Evolutionary conservation across 2,113 vertebrate genomes (phyloP), one percentile per base, ranked within the genome.

Genomic region (Brachypodius melanocephalos): DNA sequence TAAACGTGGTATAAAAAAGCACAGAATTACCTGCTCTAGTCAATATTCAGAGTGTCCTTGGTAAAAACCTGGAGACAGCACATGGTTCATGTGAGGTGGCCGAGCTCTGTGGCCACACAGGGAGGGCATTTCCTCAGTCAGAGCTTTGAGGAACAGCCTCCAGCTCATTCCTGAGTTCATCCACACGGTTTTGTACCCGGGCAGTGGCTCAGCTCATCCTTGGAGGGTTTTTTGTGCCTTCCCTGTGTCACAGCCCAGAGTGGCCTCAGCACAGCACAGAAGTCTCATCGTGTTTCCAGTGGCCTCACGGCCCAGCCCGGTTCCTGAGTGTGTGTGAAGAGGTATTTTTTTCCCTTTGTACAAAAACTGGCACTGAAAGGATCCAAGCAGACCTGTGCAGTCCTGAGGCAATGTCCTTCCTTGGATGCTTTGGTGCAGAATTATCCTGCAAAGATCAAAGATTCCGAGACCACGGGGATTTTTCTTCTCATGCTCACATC

Each of bases 1-100:
- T 90, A 97, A 96, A 89, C 76, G 29, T 25, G 14, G 48, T 96
- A 94, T 88, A 88, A 90, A 96, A 96, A 97, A 86, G 55, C 40
- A 81, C 55, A 83, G 63, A 38, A 57, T 57, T 19, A 65, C 49
- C 65, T 79, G 63, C 61, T 89, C 1, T 54, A 28, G 42, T 31
- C 54, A 36, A 85, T 85, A 46, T 51, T 73, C 59, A 31, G 22
- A 29, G 40, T 17, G 38, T 55, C 68, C 54, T 80, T 15, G 36
- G 26, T 26, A 17, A 75, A 24, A 82, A 19, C 63, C 76, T 78
- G 42, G 49, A 72, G 57, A 34, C 3, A 65, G 54, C 42, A 73
- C 80, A 15, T 7, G 15, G 9, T 5, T 3, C 2, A 1, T 2
- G 36, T 6, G 57, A 67, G 36, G 25, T 24, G 52, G 46, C 51